These are phyloP conservation scores for Gouania willdenowi DNA, from an alignment of 2,797 vertebrate genomes.

Conservation along the genomic window DNA sequence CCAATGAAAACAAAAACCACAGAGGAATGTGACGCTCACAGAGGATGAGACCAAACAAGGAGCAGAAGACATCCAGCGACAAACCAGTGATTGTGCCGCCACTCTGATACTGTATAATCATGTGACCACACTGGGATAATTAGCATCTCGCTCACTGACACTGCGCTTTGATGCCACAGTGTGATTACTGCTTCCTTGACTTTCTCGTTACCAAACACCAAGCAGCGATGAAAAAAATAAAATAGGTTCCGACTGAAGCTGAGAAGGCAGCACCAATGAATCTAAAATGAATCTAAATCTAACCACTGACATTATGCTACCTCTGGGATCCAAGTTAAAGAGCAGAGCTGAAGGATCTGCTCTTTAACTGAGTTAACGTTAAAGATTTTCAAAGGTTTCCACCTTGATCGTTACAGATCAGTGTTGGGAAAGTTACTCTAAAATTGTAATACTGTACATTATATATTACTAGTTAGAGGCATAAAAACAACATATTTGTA, in stretches of 20 bases:
- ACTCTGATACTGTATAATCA: constrained; percentile 36
- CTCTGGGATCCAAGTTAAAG: too few species aligned
- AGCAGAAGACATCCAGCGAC: constrained; percentile 28
- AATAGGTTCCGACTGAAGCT: background rate
- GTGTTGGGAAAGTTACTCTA: too few species aligned
- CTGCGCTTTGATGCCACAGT: constrained; percentile 7
- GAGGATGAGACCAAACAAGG: constrained; percentile 1
- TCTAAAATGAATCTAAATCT: too few species aligned
- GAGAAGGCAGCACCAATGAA: too few species aligned
- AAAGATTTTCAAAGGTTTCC: too few species aligned
- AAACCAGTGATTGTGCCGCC: constrained; percentile 45
- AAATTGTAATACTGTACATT: too few species aligned
- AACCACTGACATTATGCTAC: too few species aligned
- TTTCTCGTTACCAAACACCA: constrained; percentile 11
- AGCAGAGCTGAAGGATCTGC: too few species aligned
- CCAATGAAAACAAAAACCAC: constrained; percentile 6
- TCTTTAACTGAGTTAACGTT: too few species aligned
- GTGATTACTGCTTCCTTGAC: constrained; percentile 26
- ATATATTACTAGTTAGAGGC: too few species aligned
- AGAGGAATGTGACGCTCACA: constrained; percentile 21
- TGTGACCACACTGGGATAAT: constrained; percentile 35
- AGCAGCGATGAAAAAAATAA: background rate
- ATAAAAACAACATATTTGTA: too few species aligned
- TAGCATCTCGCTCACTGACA: constrained; percentile 19
- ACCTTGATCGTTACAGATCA: too few species aligned